Base-by-base conservation (phyloP, 1,140 invertebrate species). In the Xylocopa sonorina region DNA sequence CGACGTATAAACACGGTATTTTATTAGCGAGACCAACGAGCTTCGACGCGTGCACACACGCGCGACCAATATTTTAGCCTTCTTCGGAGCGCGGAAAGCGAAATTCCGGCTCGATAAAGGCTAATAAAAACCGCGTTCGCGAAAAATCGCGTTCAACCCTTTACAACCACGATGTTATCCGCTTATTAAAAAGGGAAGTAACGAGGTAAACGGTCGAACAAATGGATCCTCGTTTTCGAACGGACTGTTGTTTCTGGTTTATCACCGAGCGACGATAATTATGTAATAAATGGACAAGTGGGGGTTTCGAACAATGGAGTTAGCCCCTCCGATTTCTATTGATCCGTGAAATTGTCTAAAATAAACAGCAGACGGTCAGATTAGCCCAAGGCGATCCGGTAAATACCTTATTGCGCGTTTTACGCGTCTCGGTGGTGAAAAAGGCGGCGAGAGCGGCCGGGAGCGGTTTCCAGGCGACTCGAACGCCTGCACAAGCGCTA, bases 1-100 rank as follows among this genome's bases (percentile, higher is more conserved):
- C 73, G 82, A 87, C 84, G 80, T 87, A 84, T 90, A 90, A 89
- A 90, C 86, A 90, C 75, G 60, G 16, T 55, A 78, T 72, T 90
- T 90, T 90, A 89, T 88, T 81, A 82, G 80, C 66, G 55, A 60
- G 51, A 51, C 81, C 55, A 43, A 55, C 68, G 66, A 68, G 76
- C 38, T 58, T 69, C 67, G 81, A 69, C 67, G 34, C 24, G 16
- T 21, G 66, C 68, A 64, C 57, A 24, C 41, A 60, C 53, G 57
- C 68, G 16, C 64, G 18, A 62, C 21, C 43, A 29, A 63, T 60
- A 63, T 73, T 68, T 81, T 83, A 69, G 46, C 51, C 57, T 57
- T 60, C 72, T 41, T 55, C 77, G 57, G 63, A 21, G 51, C 24
- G 29, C 29, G n/a, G 16, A 12, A 16, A 48, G 27, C n/a, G 18